These are phyloP conservation scores for Drosophila mimetica DNA, from an alignment of 2,888 invertebrate species.

Conservation along the genomic window DNA sequence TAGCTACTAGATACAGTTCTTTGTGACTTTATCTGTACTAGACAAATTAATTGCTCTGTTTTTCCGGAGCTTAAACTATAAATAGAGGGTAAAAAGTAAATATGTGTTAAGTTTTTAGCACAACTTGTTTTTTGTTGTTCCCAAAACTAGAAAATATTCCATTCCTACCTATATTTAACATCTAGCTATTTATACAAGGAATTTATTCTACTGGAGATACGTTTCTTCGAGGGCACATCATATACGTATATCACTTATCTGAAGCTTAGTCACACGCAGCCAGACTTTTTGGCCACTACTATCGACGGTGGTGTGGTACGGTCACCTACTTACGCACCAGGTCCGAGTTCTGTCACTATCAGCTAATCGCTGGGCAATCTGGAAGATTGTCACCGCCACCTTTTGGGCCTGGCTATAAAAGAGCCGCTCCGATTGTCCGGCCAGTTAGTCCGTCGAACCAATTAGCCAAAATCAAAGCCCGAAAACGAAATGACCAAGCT, in stretches of 20 bases:
- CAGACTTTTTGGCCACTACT: slow-evolving; percentile 15
- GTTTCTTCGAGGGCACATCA: background rate
- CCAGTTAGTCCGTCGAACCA: slow-evolving; percentile 67
- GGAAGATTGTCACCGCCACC: slow-evolving; percentile 11
- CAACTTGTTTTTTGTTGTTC: too few species aligned
- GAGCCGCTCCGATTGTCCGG: slow-evolving; percentile 39
- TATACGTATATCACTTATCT: slow-evolving; percentile 3
- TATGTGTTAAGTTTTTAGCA: background rate
- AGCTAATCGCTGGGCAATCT: slow-evolving; percentile 32
- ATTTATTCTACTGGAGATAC: background rate
- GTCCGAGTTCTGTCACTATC: slow-evolving; percentile 16
- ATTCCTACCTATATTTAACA: too few species aligned
- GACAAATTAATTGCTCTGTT: background rate
- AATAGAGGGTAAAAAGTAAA: background rate
- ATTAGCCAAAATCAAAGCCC: slow-evolving; percentile 43
- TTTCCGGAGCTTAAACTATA: background rate
- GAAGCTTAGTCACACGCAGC: slow-evolving; percentile 17
- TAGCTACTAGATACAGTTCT: background rate
- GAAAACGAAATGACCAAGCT: slow-evolving; percentile 29
- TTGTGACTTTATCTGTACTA: background rate
- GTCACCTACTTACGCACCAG: slow-evolving; percentile 11
- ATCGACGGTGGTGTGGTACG: background rate
- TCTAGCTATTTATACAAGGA: too few species aligned
- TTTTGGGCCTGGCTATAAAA: slow-evolving; percentile 65
- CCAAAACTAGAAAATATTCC: too few species aligned